Conservation (phyloP, 2,888 invertebrate genomes). For the Leucania comma region DNA sequence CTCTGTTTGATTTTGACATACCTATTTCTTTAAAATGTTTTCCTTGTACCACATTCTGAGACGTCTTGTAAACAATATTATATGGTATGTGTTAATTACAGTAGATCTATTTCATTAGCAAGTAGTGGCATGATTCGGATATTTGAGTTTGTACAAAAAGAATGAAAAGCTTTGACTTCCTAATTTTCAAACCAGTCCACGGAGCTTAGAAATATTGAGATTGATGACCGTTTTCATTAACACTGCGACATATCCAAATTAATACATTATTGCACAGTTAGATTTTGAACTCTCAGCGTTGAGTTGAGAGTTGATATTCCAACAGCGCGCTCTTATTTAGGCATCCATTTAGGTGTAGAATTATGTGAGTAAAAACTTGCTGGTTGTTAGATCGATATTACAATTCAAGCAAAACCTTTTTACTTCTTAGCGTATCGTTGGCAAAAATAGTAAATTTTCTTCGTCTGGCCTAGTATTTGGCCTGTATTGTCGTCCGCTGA, state of each 20-base stretch:
- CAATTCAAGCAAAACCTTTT: background rate
- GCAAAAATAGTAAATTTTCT: too few species aligned
- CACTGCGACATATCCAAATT: background rate
- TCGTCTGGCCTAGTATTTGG: background rate
- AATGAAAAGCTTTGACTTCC: slow-evolving; percentile 1
- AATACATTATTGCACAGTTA: background rate
- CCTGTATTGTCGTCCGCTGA: background rate
- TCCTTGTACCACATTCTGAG: slow-evolving; percentile 17
- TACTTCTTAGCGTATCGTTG: background rate
- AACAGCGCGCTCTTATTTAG: background rate
- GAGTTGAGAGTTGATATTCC: background rate
- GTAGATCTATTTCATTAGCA: slow-evolving; percentile 26
- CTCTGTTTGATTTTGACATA: slow-evolving; percentile 3
- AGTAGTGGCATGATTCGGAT: slow-evolving; percentile 12
- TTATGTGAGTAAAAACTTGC: background rate
- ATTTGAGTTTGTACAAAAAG: background rate
- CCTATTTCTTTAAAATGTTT: slow-evolving; percentile 8
- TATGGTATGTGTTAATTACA: slow-evolving; percentile 20
- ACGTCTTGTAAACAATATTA: slow-evolving; percentile 10
- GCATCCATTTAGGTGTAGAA: background rate
- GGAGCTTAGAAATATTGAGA: background rate
- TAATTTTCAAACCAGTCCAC: slow-evolving; percentile 4
- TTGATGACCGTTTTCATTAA: background rate
- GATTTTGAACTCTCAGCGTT: background rate
- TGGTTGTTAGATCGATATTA: background rate